Base-by-base conservation (phyloP, 2,888 invertebrate genomes). In the Eristalis intricaria region DNA sequence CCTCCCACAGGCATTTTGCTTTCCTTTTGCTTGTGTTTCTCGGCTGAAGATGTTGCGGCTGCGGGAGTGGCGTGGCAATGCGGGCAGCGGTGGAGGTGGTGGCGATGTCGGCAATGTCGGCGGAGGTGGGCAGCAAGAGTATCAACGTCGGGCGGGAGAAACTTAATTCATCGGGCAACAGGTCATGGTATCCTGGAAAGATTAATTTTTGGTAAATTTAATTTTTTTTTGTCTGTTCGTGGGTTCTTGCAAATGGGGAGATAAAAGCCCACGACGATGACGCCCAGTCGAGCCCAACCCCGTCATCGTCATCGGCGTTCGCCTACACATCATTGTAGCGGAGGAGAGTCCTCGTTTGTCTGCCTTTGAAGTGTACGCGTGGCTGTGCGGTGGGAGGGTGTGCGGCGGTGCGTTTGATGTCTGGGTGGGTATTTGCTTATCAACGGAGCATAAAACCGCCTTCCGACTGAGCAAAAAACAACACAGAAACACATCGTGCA, bases 1-100 rank as follows among this genome's bases (percentile, higher is more conserved):
- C 96, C 96, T 77, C 96, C 95, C 68, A 94, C 95, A 88, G 96
- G 95, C 94, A 92, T 92, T 88, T 89, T 91, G 89, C 15, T 65
- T 7, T 11, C 50, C 65, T 4, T 11, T 13, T 75, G 29, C 63
- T 68, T 75, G 38, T 50, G 66, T 61, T 64, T 68, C 35, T 63
- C 35, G 19, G 29, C 23, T 63, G 60, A 10, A 58, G 58, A 58
- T 11, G 58, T 50, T 40, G 56, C 3, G 26, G 26, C 60, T n/a
- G 50, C 29, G 56, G 11, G 7, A 5, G 43, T 0, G 32, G 4
- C 13, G 63, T 19, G 32, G 26, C 60, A 7, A 65, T 26, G 60
- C 2, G 1, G 60, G 26, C 60, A 26, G 10, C 26, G 26, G 60
- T 13, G 40, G 40, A 5, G n/a, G 4, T n/a, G 19, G 19, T 7